These are phyloP conservation scores for Myzus persicae DNA, from an alignment of 1,140 invertebrate genomes.

Conservation along the genomic window DNA sequence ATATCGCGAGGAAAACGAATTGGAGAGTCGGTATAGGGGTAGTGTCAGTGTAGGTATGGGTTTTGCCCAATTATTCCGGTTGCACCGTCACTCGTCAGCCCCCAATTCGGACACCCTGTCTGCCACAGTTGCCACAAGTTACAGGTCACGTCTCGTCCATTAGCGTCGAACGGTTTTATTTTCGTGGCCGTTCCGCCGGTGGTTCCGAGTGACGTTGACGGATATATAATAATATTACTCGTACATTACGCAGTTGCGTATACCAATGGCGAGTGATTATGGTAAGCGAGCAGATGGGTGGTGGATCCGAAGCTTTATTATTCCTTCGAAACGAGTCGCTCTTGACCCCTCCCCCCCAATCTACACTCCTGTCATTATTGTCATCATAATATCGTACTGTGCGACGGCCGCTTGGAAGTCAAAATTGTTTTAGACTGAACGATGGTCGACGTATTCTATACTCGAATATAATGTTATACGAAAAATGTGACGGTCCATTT, in stretches of 20 bases:
- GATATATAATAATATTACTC: slow-evolving; percentile 30
- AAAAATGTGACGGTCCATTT: too few species aligned
- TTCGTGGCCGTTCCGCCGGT: slow-evolving; percentile 11
- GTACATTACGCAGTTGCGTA: background rate
- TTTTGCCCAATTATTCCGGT: background rate
- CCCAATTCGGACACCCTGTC: background rate
- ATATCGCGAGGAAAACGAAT: background rate
- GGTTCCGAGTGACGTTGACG: slow-evolving; percentile 24
- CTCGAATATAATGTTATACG: background rate
- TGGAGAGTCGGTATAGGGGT: background rate
- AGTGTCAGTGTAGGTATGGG: background rate
- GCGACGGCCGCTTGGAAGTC: background rate
- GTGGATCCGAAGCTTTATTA: background rate
- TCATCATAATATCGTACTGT: background rate
- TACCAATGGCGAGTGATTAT: background rate
- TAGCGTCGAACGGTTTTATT: background rate
- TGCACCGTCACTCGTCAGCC: background rate
- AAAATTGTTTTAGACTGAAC: background rate
- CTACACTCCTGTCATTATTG: background rate
- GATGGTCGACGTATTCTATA: background rate
- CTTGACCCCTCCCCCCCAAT: too few species aligned
- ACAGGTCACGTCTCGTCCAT: slow-evolving; percentile 37
- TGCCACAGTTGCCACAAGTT: background rate
- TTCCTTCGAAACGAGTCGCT: background rate
- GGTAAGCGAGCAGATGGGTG: background rate